phyloP scores from a whole-genome alignment of 1,140 invertebrate genomes.

The Hypothenemus hampei region DNA sequence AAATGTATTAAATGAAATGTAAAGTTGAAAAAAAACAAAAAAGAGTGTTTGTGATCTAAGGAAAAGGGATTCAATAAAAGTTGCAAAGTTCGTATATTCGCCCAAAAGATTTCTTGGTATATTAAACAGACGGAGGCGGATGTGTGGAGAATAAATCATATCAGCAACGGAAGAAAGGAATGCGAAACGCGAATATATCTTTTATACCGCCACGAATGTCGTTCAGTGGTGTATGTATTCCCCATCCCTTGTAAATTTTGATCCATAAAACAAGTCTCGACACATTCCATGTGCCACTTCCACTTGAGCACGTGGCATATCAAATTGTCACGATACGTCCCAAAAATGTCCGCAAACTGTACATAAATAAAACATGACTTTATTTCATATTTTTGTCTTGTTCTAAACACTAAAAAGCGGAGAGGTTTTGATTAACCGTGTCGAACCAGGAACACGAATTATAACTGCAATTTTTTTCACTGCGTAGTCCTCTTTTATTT shows the following conservation, averaged over 20 bases:
- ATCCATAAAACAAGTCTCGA: too few relatives aligned
- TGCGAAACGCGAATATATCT: constrained; percentile 7
- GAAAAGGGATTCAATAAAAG: constrained; percentile 19
- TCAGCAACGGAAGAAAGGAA: constrained; percentile 2
- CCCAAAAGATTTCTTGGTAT: constrained; percentile 19
- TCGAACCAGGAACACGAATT: constrained; percentile 16
- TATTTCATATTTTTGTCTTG: too few relatives aligned
- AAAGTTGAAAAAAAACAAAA: too few relatives aligned
- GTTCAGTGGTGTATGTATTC: too few relatives aligned
- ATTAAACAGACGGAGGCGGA: constrained; percentile 15
- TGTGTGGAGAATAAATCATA: constrained; percentile 20
- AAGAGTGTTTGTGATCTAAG: too few relatives aligned
- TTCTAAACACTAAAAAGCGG: neutral
- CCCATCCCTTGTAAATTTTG: too few relatives aligned
- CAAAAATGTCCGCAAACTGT: too few relatives aligned
- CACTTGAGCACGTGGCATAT: too few relatives aligned
- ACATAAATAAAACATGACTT: too few relatives aligned
- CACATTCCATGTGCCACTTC: too few relatives aligned
- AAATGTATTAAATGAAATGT: too few relatives aligned
- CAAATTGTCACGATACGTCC: too few relatives aligned
- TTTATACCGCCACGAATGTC: neutral
- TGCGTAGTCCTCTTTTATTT: neutral
- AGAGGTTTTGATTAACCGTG: constrained; percentile 5
- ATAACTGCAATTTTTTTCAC: constrained; percentile 14
- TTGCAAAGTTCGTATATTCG: constrained; percentile 18